phyloP scores from a whole-genome alignment of 37 sponge, comb jelly and placozoan genomes.

The Petrosia ficiformis region DNA sequence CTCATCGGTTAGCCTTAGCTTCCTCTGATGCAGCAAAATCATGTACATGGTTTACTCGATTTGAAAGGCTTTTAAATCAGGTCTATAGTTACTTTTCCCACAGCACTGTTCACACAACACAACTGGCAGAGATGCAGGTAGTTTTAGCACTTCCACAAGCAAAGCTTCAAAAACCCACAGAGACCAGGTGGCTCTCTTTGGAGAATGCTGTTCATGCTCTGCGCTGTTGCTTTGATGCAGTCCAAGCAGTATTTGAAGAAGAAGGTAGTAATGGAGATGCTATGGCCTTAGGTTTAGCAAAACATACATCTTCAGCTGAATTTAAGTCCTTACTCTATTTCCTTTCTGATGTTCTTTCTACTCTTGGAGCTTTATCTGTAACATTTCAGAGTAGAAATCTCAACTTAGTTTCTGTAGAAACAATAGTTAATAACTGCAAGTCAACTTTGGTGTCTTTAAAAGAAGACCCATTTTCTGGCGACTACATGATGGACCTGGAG shows the following conservation, averaged over 20 bases:
- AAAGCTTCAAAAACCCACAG: slow-evolving; percentile 24
- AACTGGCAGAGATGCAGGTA: too few relatives aligned
- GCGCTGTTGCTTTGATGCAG: slow-evolving; percentile 13
- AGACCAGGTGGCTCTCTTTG: slow-evolving; percentile 33
- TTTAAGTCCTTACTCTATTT: too few relatives aligned
- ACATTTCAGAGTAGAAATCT: background rate
- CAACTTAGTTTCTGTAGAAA: slow-evolving; percentile 13
- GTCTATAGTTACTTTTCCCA: too few relatives aligned
- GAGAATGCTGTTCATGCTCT: slow-evolving; percentile 35
- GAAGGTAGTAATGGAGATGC: too few relatives aligned
- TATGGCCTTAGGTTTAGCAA: too few relatives aligned
- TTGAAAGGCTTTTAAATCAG: too few relatives aligned
- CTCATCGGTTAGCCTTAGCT: too few relatives aligned
- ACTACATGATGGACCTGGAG: slow-evolving; percentile 13
- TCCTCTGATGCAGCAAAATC: slow-evolving; percentile 18
- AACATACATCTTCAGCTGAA: too few relatives aligned
- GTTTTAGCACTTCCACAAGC: slow-evolving; percentile 25
- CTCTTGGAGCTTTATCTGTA: background rate
- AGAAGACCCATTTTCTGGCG: slow-evolving; percentile 3
- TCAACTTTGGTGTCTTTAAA: slow-evolving; percentile 18
- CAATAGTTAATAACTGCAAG: background rate
- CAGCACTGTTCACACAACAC: too few relatives aligned
- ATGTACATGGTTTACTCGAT: slow-evolving; percentile 17
- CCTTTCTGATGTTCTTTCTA: background rate
- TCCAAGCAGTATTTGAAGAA: slow-evolving; percentile 11